Percentiles rank a stretch among this genome's conserved stretches.
These are phyloP conservation scores for Poecile atricapillus DNA, from an alignment of 2,113 vertebrate species.

Conservation along the genomic window DNA sequence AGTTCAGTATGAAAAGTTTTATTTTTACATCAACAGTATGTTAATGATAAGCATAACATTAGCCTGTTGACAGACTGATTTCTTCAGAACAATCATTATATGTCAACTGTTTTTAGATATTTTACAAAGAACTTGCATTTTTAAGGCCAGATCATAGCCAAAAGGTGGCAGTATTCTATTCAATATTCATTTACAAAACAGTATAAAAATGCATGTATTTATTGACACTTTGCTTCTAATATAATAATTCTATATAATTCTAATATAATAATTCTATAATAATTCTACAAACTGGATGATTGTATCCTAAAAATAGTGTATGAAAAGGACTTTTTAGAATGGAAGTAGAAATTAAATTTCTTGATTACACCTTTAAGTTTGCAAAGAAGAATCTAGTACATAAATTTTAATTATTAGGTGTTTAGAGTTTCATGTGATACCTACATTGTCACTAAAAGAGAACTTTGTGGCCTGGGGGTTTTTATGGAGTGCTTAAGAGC, in stretches of 20 bases:
- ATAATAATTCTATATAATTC: too few species aligned
- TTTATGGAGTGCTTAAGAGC: background rate
- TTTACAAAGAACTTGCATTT: slow-evolving; percentile 1
- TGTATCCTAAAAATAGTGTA: background rate
- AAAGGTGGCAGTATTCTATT: slow-evolving; percentile 69
- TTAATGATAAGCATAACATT: slow-evolving; percentile 9
- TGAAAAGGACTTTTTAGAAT: background rate
- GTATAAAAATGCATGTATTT: slow-evolving; percentile 17
- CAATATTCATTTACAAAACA: slow-evolving; percentile 52
- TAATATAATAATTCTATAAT: too few species aligned
- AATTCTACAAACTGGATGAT: background rate
- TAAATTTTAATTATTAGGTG: background rate
- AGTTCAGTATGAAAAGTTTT: slow-evolving; percentile 9
- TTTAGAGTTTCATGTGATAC: background rate
- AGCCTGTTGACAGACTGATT: background rate
- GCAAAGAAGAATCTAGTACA: background rate
- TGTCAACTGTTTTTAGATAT: background rate
- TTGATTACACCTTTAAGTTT: background rate
- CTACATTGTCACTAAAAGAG: background rate
- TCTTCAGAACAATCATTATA: background rate
- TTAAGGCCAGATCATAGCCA: slow-evolving; percentile 44
- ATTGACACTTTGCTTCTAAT: background rate
- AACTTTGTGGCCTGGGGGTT: background rate
- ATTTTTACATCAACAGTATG: background rate
- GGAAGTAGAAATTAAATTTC: background rate